Evolutionary conservation across 2,113 vertebrate species (phyloP).

Genomic region (Equus quagga): DNA sequence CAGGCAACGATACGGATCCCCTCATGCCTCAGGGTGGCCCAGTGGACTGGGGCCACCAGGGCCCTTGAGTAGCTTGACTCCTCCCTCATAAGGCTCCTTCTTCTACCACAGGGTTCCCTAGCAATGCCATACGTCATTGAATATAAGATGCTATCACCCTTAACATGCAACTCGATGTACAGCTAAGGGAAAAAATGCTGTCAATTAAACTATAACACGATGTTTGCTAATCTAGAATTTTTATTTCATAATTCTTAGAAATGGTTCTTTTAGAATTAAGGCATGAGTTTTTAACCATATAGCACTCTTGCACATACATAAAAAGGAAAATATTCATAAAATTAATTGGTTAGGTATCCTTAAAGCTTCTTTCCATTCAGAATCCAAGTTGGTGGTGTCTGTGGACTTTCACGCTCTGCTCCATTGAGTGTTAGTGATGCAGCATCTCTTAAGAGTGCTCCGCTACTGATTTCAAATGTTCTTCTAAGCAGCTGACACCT

Average conservation of each 20-base stretch:
- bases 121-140: background rate
- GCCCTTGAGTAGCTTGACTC: background rate
- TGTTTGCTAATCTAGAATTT: background rate
- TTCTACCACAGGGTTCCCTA: background rate
- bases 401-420: background rate
- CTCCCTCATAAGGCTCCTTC: background rate
- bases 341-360: background rate
- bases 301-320: background rate
- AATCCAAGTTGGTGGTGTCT: background rate
- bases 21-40: background rate
- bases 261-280: background rate
- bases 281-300: background rate
- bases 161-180: background rate
- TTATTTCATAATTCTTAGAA: conserved; percentile 20
- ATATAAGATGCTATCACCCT: background rate
- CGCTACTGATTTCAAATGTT: background rate
- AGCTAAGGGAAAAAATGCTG: background rate
- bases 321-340: background rate
- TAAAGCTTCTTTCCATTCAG: background rate
- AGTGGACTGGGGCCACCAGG: background rate
- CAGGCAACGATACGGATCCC: background rate
- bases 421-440: background rate
- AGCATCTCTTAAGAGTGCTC: background rate
- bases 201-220: background rate
- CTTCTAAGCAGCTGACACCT: background rate